These are phyloP conservation scores for Hoplias malabaricus DNA, from an alignment of 2,113 vertebrate genomes.

Conservation along the genomic window DNA sequence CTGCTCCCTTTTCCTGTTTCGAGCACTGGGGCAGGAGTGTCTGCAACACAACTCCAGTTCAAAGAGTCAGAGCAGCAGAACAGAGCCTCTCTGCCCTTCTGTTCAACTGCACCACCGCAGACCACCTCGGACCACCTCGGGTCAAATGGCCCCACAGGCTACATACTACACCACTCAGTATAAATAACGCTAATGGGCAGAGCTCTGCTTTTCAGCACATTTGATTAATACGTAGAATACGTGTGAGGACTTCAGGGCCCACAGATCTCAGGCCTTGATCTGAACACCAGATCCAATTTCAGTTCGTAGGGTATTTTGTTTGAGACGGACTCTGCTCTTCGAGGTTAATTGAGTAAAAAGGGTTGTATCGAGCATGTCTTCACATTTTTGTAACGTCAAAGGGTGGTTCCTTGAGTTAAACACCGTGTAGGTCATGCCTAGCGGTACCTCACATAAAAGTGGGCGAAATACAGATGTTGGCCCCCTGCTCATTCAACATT, in stretches of 20 bases:
- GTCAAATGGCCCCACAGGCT: slow-evolving; percentile 50
- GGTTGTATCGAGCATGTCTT: background rate
- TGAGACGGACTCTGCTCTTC: background rate
- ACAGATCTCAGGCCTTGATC: slow-evolving; percentile 1
- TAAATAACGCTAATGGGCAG: slow-evolving; percentile 48
- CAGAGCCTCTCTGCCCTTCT: slow-evolving; percentile 31
- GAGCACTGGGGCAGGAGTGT: slow-evolving; percentile 32
- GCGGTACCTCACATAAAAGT: no score
- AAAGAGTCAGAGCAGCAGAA: slow-evolving; percentile 45
- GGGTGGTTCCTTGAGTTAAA: background rate
- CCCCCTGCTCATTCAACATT: no score
- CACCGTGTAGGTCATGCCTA: no score
- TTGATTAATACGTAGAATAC: slow-evolving; percentile 39
- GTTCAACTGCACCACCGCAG: slow-evolving; percentile 40
- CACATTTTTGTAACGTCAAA: background rate
- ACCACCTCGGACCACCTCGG: slow-evolving; percentile 52
- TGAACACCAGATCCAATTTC: background rate
- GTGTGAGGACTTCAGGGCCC: background rate
- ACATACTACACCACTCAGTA: slow-evolving; percentile 12
- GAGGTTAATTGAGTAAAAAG: background rate
- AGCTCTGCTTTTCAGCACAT: slow-evolving; percentile 39
- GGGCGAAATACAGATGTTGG: no score
- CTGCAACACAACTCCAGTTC: slow-evolving; percentile 54
- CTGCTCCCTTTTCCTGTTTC: slow-evolving; percentile 52
- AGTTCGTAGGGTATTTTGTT: background rate